phyloP scores from a whole-genome alignment of 2,797 vertebrate genomes.

The Nothura maculosa region DNA sequence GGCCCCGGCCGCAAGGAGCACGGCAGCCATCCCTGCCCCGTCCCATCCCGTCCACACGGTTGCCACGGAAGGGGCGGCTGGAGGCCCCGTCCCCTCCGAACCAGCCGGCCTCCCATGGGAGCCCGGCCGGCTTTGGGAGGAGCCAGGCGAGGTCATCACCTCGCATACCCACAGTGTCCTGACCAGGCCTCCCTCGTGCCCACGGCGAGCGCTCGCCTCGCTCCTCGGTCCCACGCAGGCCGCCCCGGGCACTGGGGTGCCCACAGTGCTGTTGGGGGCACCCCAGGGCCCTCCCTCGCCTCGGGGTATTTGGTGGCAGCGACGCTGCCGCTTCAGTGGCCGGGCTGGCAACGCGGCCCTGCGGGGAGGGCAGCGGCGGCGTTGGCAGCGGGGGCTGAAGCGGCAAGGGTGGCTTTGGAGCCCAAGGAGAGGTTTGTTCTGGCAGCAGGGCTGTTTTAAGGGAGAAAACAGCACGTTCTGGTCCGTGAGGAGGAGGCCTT shows the following conservation, averaged over 20 bases:
- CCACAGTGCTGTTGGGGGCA: not conserved
- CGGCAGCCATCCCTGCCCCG: not conserved
- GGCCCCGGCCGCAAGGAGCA: not conserved
- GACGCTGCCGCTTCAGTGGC: not conserved
- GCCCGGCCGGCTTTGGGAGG: not conserved
- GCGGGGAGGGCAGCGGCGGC: not conserved
- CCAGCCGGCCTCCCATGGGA: accelerated
- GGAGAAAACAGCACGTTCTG: not conserved
- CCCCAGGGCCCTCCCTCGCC: too few relatives aligned
- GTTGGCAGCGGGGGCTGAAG: too few relatives aligned
- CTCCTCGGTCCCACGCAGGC: not conserved
- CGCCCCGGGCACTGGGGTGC: not conserved
- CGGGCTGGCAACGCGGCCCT: too few relatives aligned
- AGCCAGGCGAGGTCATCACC: not conserved
- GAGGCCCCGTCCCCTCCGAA: constrained; percentile 18
- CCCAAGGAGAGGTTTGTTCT: not conserved
- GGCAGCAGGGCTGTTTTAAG: not conserved
- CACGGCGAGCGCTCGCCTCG: too few relatives aligned
- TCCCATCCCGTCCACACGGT: not conserved
- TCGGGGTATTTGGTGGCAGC: not conserved
- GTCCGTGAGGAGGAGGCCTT: not conserved
- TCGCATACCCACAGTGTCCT: too few relatives aligned
- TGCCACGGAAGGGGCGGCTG: not conserved
- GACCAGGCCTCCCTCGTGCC: not conserved
- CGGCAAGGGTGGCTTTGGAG: not conserved